phyloP scores from a whole-genome alignment of 2,113 vertebrate genomes.

The Accipiter virgatus region DNA sequence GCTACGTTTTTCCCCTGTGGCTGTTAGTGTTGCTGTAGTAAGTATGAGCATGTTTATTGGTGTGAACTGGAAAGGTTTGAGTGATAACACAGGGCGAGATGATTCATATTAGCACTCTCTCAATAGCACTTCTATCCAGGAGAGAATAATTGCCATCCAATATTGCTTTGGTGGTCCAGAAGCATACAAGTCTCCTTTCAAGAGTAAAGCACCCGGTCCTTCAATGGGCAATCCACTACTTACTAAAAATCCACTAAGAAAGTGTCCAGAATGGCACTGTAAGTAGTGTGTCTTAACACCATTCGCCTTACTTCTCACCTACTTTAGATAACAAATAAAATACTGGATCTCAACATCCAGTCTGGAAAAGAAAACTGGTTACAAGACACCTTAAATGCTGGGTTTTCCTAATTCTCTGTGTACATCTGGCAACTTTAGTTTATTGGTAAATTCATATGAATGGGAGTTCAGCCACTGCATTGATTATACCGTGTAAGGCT shows the following conservation, averaged over 20 bases:
- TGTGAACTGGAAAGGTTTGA: background rate
- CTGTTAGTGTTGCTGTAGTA: background rate
- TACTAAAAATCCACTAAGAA: background rate
- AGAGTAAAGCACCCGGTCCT: background rate
- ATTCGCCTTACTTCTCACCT: background rate
- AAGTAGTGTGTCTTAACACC: background rate
- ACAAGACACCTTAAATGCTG: background rate
- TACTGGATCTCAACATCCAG: background rate
- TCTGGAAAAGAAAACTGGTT: background rate
- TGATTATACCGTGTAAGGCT: background rate
- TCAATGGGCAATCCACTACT: background rate
- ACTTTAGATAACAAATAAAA: background rate
- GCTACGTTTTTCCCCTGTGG: background rate
- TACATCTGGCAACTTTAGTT: background rate
- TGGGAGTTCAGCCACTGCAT: background rate
- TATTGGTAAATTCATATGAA: background rate
- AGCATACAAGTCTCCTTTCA: background rate
- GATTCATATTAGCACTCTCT: background rate
- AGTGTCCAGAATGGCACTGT: background rate
- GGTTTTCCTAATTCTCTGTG: background rate
- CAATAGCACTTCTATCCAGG: background rate
- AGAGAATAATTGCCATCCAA: background rate
- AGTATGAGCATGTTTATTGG: background rate
- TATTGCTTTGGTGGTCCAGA: background rate
- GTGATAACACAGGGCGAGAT: background rate